Evolutionary conservation across 2,888 invertebrate genomes (phyloP).

Genomic region (Allolobophora icterica): DNA sequence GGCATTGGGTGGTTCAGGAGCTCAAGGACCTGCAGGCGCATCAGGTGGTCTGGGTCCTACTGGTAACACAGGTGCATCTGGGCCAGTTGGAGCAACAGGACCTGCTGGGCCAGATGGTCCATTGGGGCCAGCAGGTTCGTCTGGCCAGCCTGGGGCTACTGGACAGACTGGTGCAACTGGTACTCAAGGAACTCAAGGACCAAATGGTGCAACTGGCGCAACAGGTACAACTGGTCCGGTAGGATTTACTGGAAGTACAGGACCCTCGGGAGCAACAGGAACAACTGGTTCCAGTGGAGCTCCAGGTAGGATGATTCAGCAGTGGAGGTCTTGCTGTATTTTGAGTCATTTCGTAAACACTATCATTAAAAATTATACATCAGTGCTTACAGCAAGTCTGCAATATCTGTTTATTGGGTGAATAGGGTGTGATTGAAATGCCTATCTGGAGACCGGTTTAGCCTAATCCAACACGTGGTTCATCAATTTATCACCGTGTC

Average conservation of each 20-base stretch:
- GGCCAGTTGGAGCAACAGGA: constrained; percentile 38
- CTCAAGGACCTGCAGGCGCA: constrained; percentile 31
- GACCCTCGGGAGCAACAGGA: neutral
- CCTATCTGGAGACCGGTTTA: too few species aligned
- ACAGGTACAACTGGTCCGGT: neutral
- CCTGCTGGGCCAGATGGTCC: constrained; percentile 18
- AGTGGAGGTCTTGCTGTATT: neutral
- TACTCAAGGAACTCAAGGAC: constrained; percentile 25
- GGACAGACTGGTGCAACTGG: constrained; percentile 41
- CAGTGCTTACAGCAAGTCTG: too few species aligned
- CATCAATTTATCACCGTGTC: too few species aligned
- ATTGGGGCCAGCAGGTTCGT: constrained; percentile 30
- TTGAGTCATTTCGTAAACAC: neutral
- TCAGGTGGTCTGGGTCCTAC: constrained; percentile 40
- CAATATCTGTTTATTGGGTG: too few species aligned
- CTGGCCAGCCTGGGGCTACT: constrained; percentile 39
- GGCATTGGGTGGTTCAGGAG: neutral
- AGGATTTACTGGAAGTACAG: neutral
- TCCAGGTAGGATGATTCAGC: neutral
- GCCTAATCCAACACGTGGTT: too few species aligned
- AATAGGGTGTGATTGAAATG: too few species aligned
- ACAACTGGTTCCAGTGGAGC: neutral
- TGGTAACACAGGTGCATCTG: constrained; percentile 43
- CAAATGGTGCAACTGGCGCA: constrained; percentile 23
- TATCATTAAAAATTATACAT: neutral